phyloP scores from a whole-genome alignment of 2,797 vertebrate species.

The Peromyscus eremicus region DNA sequence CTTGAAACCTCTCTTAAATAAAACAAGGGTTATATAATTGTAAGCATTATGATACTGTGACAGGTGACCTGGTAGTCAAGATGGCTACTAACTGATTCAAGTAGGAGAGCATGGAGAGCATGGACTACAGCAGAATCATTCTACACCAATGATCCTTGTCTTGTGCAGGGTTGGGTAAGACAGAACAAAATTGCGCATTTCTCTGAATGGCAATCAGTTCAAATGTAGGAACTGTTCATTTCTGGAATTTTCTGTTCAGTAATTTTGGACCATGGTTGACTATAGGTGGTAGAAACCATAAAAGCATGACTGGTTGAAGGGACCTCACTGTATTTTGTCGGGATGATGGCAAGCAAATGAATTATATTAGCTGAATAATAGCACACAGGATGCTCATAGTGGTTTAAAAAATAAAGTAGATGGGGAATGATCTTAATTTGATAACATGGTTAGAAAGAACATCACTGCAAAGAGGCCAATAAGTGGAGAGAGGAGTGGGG shows the following conservation, averaged over 20 bases:
- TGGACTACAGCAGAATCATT: too few species aligned
- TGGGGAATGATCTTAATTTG: background rate
- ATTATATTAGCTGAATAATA: background rate
- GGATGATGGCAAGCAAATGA: background rate
- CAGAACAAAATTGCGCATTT: background rate
- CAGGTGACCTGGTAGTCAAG: background rate
- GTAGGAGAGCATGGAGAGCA: background rate
- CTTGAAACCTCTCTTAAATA: background rate
- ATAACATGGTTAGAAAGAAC: background rate
- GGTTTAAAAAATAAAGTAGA: background rate
- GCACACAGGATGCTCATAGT: background rate
- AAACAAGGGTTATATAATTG: background rate
- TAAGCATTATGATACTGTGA: background rate
- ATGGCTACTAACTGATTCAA: background rate
- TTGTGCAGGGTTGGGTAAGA: background rate
- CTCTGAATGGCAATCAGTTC: background rate
- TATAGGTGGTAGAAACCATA: background rate
- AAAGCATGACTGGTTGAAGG: background rate
- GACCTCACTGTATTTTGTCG: background rate
- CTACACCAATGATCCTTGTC: background rate
- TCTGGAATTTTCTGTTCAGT: background rate
- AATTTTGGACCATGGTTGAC: background rate
- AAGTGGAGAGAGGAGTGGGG: too few species aligned
- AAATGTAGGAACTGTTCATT: background rate
- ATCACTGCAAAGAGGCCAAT: background rate